Conservation (phyloP, 2,113 vertebrate species). For the Enhydra lutris region DNA sequence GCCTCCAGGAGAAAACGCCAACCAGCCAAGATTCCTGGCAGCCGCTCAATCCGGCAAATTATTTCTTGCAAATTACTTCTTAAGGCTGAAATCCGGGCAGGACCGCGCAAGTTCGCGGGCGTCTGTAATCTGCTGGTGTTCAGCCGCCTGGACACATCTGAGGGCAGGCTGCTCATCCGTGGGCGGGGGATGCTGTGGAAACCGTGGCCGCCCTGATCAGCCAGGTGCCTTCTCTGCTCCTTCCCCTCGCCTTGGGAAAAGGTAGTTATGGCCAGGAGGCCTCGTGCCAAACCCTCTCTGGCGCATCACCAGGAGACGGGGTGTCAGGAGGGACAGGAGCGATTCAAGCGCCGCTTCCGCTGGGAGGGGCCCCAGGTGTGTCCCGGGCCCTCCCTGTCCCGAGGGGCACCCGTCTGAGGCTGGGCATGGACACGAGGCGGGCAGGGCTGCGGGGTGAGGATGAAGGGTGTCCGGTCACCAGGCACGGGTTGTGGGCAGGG, state of each 20-base stretch:
- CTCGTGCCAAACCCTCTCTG: accelerated
- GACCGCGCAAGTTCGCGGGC: not conserved
- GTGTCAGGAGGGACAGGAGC: not conserved
- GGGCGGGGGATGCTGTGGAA: not conserved
- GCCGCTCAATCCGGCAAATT: not conserved
- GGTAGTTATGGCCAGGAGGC: accelerated
- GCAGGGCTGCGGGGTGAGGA: accelerated
- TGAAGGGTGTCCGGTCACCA: accelerated
- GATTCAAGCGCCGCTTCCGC: accelerated
- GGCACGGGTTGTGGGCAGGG: not conserved
- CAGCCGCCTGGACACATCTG: not conserved
- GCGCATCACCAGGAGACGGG: accelerated
- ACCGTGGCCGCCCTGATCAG: accelerated
- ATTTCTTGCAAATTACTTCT: not conserved
- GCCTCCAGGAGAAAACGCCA: not conserved
- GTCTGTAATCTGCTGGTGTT: not conserved
- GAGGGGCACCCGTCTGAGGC: accelerated
- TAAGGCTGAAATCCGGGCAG: not conserved
- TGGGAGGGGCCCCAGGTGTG: not conserved
- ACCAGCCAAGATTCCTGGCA: not conserved
- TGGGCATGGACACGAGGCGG: accelerated
- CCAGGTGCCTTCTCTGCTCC: accelerated
- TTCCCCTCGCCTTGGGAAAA: too few relatives aligned
- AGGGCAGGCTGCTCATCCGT: not conserved
- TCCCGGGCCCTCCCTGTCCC: accelerated